Percentiles rank a stretch among this genome's conserved stretches.
Evolutionary conservation across 2,797 vertebrate genomes (phyloP).

Genomic region (Malurus leucopterus): DNA sequence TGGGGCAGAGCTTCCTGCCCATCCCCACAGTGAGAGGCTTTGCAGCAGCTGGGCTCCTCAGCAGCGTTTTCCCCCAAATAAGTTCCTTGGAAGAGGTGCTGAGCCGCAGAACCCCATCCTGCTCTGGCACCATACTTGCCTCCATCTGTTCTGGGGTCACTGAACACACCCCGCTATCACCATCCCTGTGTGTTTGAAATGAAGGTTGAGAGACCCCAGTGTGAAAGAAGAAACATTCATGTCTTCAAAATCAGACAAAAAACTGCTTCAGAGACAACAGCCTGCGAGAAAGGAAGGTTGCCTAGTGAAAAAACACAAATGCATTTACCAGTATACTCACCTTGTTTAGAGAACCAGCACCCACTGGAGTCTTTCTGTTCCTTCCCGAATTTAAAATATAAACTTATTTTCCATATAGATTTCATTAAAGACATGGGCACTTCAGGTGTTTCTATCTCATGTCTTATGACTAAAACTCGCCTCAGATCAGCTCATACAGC

Average conservation of each 20-base stretch:
- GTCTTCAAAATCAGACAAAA: neutral
- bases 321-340: neutral
- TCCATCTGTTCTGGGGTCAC: neutral
- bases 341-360: neutral
- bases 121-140: fast-evolving
- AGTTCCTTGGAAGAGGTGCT: neutral
- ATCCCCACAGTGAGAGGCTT: neutral
- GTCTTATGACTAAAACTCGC: neutral
- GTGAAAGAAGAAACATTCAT: neutral
- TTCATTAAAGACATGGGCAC: neutral
- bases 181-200: neutral
- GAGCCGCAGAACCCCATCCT: neutral
- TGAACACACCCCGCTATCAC: fast-evolving
- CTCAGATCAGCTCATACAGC: neutral
- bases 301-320: neutral
- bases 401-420: neutral
- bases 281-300: neutral
- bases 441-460: neutral
- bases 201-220: neutral
- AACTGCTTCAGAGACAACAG: neutral
- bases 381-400: neutral
- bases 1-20: neutral
- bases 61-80: neutral
- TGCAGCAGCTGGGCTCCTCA: neutral
- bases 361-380: neutral